A percentile compares a stretch with the other conserved stretches of the same genome.
Conservation (phyloP, 2,888 invertebrate species). For the Clitarchus hookeri region DNA sequence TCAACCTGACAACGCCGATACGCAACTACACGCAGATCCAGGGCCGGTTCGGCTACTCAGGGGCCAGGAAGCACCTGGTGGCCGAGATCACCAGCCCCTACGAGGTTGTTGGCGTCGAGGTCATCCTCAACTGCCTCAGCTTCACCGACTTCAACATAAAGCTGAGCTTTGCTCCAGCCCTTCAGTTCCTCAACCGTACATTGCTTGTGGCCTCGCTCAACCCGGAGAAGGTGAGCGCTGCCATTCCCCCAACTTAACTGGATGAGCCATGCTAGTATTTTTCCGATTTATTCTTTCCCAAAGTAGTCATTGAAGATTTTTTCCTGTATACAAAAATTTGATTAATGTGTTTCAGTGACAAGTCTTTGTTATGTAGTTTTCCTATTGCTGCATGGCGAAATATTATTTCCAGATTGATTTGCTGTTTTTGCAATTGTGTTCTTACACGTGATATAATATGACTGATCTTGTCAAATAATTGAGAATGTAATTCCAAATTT, state of each 20-base stretch:
- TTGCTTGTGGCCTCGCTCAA: slow-evolving; percentile 71
- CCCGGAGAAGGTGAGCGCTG: slow-evolving; percentile 62
- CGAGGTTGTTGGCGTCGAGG: slow-evolving; percentile 71
- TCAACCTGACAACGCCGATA: slow-evolving; percentile 76
- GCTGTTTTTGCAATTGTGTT: neutral
- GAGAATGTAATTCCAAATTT: neutral
- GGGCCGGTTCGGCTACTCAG: slow-evolving; percentile 73
- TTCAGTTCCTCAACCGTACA: slow-evolving; percentile 70
- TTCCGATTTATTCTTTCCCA: no score
- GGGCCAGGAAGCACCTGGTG: slow-evolving; percentile 70
- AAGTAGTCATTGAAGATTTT: no score
- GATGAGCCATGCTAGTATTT: no score
- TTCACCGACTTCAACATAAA: slow-evolving; percentile 73
- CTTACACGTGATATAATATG: neutral
- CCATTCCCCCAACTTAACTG: no score
- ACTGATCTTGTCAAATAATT: neutral
- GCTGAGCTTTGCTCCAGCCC: slow-evolving; percentile 73
- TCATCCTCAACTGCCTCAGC: slow-evolving; percentile 61
- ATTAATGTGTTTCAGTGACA: no score
- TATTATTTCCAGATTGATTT: no score
- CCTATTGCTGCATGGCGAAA: no score
- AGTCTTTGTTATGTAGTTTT: neutral
- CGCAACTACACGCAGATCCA: slow-evolving; percentile 67
- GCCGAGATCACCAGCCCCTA: slow-evolving; percentile 72
- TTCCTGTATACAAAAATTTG: no score